A percentile compares a stretch with the other conserved stretches of the same genome.
These are phyloP conservation scores for Phrixothrix hirtus DNA, from an alignment of 2,888 invertebrate genomes.

Conservation along the genomic window DNA sequence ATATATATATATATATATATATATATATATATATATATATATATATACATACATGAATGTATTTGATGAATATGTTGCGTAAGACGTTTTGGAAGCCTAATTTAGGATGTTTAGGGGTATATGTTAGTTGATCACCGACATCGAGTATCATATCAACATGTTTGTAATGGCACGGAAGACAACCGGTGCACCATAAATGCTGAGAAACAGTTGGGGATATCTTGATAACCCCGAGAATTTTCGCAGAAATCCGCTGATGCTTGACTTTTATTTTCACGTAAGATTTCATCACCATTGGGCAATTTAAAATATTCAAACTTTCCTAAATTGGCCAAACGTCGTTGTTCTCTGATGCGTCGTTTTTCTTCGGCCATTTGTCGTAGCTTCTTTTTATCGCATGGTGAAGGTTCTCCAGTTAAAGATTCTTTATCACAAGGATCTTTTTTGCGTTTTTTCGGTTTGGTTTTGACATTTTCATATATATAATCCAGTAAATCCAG, in stretches of 20 bases:
- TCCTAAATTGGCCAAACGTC: constrained; percentile 52
- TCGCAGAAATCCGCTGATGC: constrained; percentile 52
- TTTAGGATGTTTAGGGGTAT: constrained; percentile 55
- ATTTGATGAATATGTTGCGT: constrained; percentile 62
- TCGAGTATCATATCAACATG: constrained; percentile 62
- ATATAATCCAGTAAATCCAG: too few species aligned
- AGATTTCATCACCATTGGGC: constrained; percentile 52
- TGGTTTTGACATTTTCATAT: constrained; percentile 37
- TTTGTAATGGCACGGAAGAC: constrained; percentile 57
- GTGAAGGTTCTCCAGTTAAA: constrained; percentile 21
- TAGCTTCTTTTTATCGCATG: constrained; percentile 38
- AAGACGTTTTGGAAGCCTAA: constrained; percentile 51
- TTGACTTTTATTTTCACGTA: constrained; percentile 55
- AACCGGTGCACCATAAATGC: constrained; percentile 62
- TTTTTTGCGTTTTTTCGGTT: constrained; percentile 28
- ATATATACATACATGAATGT: constrained; percentile 48
- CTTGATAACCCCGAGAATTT: constrained; percentile 57
- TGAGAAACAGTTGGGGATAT: constrained; percentile 58
- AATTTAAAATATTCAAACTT: constrained; percentile 39
- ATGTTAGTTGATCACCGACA: constrained; percentile 63
- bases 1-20: too few species aligned
- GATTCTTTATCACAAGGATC: constrained; percentile 2
- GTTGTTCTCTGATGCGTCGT: constrained; percentile 45
- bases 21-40: too few species aligned
- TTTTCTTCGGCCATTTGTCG: constrained; percentile 43